A percentile compares a stretch with the other conserved stretches of the same genome.
Evolutionary conservation across 1,140 invertebrate genomes (phyloP).

Genomic region (Drosophila sturtevanti): DNA sequence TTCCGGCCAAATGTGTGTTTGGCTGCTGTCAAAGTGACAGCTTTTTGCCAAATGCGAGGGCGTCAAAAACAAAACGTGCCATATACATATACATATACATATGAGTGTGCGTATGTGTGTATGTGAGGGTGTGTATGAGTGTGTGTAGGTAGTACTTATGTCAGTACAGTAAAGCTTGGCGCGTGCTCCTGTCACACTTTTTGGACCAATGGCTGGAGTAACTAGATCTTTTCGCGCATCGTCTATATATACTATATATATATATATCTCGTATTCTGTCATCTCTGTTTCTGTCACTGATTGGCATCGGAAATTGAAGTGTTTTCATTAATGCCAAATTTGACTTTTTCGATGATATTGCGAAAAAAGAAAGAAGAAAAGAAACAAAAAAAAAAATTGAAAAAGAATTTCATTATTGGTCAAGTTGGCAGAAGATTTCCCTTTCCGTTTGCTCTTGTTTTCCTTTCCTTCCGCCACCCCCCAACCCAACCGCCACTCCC

Average conservation of each 20-base stretch:
- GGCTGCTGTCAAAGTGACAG: conserved; percentile 68
- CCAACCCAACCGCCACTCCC: background rate
- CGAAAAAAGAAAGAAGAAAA: conserved; percentile 6
- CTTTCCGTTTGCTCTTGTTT: conserved; percentile 39
- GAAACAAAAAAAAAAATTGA: background rate
- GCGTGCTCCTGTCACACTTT: conserved; percentile 62
- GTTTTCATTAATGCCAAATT: conserved; percentile 76
- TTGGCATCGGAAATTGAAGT: conserved; percentile 78
- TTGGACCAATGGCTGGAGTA: conserved; percentile 6
- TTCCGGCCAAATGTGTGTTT: conserved; percentile 40
- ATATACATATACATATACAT: background rate
- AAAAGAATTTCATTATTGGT: conserved; percentile 53
- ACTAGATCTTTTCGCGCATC: conserved; percentile 14
- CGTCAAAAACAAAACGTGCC: conserved; percentile 43
- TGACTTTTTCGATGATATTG: conserved; percentile 40
- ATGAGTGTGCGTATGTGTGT: too few relatives aligned
- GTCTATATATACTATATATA: background rate
- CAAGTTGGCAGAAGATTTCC: conserved; percentile 44
- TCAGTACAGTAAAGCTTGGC: conserved; percentile 68
- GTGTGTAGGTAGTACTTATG: conserved; percentile 3
- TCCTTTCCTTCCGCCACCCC: background rate
- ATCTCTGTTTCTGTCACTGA: conserved; percentile 28
- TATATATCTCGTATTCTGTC: background rate
- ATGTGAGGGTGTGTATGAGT: too few relatives aligned
- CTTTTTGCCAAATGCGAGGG: conserved; percentile 37